phyloP scores from a whole-genome alignment of 2,113 vertebrate genomes.

The Calyptomena viridis region DNA sequence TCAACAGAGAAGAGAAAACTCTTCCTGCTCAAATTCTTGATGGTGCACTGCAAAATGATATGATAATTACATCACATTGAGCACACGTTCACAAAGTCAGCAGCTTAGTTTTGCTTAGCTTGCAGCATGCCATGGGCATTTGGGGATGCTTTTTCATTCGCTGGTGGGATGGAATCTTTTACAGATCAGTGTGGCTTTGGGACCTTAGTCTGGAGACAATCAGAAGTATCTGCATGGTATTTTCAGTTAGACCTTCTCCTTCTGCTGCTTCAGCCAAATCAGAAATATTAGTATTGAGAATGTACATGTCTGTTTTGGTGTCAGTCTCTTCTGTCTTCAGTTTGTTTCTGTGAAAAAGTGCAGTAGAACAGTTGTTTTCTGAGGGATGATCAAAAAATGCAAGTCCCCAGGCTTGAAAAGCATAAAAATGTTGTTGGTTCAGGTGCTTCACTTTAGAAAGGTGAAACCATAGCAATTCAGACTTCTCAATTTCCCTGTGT shows the following conservation, averaged over 20 bases:
- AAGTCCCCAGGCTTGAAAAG: not conserved
- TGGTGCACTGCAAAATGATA: constrained; percentile 4
- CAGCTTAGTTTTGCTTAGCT: not conserved
- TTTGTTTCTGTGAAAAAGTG: not conserved
- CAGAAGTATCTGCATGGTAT: not conserved
- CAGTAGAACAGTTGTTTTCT: no score
- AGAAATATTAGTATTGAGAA: not conserved
- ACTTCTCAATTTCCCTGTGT: constrained; percentile 7
- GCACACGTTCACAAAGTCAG: not conserved
- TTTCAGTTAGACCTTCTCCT: not conserved
- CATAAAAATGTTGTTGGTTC: not conserved
- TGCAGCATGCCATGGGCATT: not conserved
- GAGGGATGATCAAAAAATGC: not conserved
- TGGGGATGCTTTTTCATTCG: not conserved
- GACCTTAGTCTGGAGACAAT: not conserved
- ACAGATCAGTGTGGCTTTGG: not conserved
- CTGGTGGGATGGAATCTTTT: constrained; percentile 30
- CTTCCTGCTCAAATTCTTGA: constrained; percentile 3
- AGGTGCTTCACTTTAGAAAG: constrained; percentile 29
- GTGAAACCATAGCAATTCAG: constrained; percentile 32
- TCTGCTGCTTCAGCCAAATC: not conserved
- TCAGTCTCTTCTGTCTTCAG: not conserved
- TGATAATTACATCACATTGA: not conserved
- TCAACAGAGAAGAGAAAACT: not conserved
- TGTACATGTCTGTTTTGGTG: not conserved